Conservation (phyloP, 2,888 invertebrate genomes). For the Maniola hyperantus region DNA sequence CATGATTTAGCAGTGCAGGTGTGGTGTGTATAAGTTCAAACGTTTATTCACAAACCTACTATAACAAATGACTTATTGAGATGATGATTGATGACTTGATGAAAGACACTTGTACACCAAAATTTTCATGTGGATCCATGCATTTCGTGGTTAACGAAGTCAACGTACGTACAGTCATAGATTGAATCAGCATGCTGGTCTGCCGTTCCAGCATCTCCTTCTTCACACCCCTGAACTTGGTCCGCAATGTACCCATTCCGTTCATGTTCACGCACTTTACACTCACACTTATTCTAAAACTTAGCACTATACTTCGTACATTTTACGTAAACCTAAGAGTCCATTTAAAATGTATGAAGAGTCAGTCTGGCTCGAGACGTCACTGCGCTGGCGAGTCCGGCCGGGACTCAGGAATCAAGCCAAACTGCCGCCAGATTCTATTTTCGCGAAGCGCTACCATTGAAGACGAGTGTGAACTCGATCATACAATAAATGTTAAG, state of each 20-base stretch:
- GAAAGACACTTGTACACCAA: background rate
- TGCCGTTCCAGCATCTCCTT: constrained; percentile 89
- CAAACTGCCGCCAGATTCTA: constrained; percentile 79
- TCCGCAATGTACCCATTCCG: constrained; percentile 82
- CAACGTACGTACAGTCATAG: constrained; percentile 92
- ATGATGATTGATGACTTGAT: no score
- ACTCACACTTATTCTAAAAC: constrained; percentile 43
- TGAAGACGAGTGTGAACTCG: constrained; percentile 70
- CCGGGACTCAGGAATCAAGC: constrained; percentile 72
- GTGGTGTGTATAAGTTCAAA: background rate
- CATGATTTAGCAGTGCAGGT: background rate
- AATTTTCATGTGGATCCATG: background rate
- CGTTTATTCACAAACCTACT: background rate
- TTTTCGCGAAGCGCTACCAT: constrained; percentile 80
- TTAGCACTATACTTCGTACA: constrained; percentile 37
- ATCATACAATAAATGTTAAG: constrained; percentile 67
- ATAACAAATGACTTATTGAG: no score
- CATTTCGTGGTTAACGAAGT: background rate
- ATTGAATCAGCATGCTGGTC: constrained; percentile 88
- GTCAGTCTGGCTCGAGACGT: constrained; percentile 52
- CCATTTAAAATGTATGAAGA: constrained; percentile 28
- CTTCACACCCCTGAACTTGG: constrained; percentile 89
- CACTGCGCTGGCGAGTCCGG: constrained; percentile 67
- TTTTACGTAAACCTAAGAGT: constrained; percentile 19
- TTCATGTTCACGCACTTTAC: constrained; percentile 66